phyloP scores from a whole-genome alignment of 2,888 invertebrate species.

The Aleiodes alternator region DNA sequence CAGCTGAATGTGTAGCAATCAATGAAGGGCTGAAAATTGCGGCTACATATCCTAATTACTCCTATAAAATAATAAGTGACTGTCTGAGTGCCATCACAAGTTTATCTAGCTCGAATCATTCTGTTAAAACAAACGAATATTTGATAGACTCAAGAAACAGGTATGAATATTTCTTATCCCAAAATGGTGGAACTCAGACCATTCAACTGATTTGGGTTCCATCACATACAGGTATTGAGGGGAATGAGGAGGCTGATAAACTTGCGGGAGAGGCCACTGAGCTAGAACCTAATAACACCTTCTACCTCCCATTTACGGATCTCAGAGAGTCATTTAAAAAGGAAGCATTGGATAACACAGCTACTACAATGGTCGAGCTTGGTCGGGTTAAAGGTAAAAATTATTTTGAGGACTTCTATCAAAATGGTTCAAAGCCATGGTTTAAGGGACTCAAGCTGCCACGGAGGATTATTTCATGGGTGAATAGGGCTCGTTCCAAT shows the following conservation, averaged over 20 bases:
- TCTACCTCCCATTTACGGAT: background rate
- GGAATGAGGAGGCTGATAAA: constrained; percentile 19
- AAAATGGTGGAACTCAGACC: background rate
- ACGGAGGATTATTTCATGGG: background rate
- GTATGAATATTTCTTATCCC: background rate
- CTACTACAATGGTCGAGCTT: background rate
- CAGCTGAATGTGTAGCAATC: constrained; percentile 22
- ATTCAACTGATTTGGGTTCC: constrained; percentile 10
- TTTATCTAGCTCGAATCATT: background rate
- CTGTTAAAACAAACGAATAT: background rate
- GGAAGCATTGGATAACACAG: too few relatives aligned
- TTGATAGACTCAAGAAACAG: background rate
- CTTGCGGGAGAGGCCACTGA: background rate
- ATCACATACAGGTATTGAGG: constrained; percentile 12
- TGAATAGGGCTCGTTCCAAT: constrained; percentile 10
- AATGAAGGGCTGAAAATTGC: constrained; percentile 6
- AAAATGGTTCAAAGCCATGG: background rate
- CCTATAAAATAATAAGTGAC: too few relatives aligned
- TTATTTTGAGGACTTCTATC: background rate
- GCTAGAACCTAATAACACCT: background rate
- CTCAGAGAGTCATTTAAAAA: background rate
- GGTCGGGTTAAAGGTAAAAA: background rate
- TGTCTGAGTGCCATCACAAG: background rate
- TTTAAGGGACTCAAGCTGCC: constrained; percentile 43
- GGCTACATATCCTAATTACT: background rate